Base-by-base conservation (phyloP, 2,113 vertebrate genomes). In the Ptilonorhynchus violaceus region DNA sequence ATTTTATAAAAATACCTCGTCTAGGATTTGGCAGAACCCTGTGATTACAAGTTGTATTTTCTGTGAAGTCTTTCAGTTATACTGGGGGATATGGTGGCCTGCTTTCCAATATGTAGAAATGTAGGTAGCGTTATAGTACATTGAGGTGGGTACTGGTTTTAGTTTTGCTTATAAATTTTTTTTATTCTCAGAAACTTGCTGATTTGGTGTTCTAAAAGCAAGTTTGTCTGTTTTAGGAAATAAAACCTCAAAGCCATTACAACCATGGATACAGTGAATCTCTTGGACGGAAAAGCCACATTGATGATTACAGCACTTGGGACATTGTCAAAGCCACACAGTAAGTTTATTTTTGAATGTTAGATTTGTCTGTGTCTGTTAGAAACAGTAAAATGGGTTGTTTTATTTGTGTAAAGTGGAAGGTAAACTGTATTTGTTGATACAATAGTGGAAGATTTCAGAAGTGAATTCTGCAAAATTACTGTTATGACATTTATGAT, bases 261-360 rank as follows among this genome's bases (percentile, higher is more conserved):
- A 99, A 98, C 97, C 99, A 99, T 78, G 99, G 99, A 95, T 99
- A 99, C 96, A 99, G 97, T 69, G 99, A 99, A 96, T 98, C 97
- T 46, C 97, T 99, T 74, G 99, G 98, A 89, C 99, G 99, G 73
- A 99, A 99, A 92, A 99, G 98, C 96, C 99, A 99, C 78, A 98
- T 99, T 96, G 99, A 99, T 68, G 99, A 99, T 98, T 99, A 99
- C 80, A 99, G 99, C 97, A 99, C 99, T 73, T 99, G 99, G 99
- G 99, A 99, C 97, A 99, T 99, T 44, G 99, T 99, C 97, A 99
- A 99, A 98, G 99, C 99, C 88, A 99, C 99, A 86, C 99, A 99
- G 99, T 99, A 98, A 99, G 99, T 98, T 80, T 47, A 4, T 90
- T 93, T 88, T 88, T n/a, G 52, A 53, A 20, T 55, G 18, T 70